Conservation (phyloP, 2,888 invertebrate genomes). For the Tiliacea citrago region DNA sequence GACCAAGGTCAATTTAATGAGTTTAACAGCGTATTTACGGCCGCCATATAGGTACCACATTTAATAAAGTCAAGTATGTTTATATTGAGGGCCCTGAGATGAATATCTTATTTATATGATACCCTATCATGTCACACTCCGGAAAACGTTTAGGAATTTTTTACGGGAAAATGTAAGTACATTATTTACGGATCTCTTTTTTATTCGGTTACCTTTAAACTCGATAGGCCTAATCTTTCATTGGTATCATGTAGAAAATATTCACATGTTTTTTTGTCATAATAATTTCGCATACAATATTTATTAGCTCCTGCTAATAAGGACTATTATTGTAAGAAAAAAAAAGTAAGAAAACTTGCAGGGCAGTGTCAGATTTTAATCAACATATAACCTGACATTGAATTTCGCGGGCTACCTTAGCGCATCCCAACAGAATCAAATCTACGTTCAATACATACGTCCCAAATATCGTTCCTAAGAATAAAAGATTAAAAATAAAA, state of each 20-base stretch:
- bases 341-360: too few relatives aligned
- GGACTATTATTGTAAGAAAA: too few relatives aligned
- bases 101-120: constrained; percentile 36
- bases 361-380: background rate
- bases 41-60: background rate
- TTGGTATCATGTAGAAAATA: background rate
- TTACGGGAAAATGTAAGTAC: background rate
- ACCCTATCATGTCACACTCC: too few relatives aligned
- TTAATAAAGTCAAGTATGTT: constrained; percentile 39
- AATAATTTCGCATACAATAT: background rate
- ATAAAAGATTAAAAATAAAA: background rate
- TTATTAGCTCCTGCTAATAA: too few relatives aligned
- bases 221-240: background rate
- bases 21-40: constrained; percentile 28
- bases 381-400: too few relatives aligned
- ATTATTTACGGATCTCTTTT: constrained; percentile 2
- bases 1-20: constrained; percentile 40
- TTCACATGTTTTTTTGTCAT: background rate
- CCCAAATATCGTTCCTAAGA: too few relatives aligned
- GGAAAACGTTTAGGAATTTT: background rate
- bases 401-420: too few relatives aligned
- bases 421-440: too few relatives aligned
- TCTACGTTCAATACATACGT: too few relatives aligned
- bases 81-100: constrained; percentile 21
- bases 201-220: background rate